Percentiles rank a stretch among this genome's conserved stretches.
Conservation (phyloP, 2,797 vertebrate genomes). For the Paedocypris micromegethes region DNA sequence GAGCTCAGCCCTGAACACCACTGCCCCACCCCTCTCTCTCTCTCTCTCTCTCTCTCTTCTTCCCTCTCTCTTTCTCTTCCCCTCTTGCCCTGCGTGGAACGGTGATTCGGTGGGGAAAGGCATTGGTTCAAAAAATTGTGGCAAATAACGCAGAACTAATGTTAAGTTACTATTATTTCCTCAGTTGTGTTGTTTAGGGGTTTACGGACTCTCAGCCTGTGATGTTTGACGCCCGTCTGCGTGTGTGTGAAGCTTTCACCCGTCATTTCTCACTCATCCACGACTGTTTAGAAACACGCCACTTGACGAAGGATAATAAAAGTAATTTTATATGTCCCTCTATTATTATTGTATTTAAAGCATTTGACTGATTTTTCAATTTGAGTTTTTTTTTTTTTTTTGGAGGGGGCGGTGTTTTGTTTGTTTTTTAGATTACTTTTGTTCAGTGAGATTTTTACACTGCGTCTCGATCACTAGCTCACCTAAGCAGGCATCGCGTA, state of each 20-base stretch:
- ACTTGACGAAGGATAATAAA: slow-evolving; percentile 80
- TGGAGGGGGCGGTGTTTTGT: slow-evolving; percentile 12
- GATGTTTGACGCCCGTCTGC: slow-evolving; percentile 64
- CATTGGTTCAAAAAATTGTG: slow-evolving; percentile 65
- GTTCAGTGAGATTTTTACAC: slow-evolving; percentile 13
- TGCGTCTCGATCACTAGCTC: slow-evolving; percentile 68
- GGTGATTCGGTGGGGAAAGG: slow-evolving; percentile 49
- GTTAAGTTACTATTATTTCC: slow-evolving; percentile 50
- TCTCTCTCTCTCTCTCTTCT: slow-evolving; percentile 55
- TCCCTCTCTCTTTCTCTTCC: slow-evolving; percentile 61
- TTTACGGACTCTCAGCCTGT: slow-evolving; percentile 39
- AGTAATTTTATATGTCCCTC: slow-evolving; percentile 87
- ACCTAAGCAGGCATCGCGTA: slow-evolving; percentile 50
- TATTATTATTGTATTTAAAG: slow-evolving; percentile 77
- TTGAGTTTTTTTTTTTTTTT: slow-evolving; percentile 24
- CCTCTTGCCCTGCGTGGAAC: slow-evolving; percentile 59
- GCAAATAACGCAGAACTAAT: slow-evolving; percentile 65
- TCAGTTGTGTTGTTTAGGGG: slow-evolving; percentile 45
- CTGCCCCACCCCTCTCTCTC: slow-evolving; percentile 55
- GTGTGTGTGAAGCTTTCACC: slow-evolving; percentile 68
- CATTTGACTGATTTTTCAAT: slow-evolving; percentile 63
- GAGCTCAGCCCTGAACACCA: slow-evolving; percentile 76
- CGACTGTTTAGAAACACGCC: slow-evolving; percentile 74
- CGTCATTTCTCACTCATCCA: slow-evolving; percentile 67
- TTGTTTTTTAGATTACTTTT: neutral